Evolutionary conservation across 2,113 vertebrate species (phyloP).

Genomic region (Nicator chloris): DNA sequence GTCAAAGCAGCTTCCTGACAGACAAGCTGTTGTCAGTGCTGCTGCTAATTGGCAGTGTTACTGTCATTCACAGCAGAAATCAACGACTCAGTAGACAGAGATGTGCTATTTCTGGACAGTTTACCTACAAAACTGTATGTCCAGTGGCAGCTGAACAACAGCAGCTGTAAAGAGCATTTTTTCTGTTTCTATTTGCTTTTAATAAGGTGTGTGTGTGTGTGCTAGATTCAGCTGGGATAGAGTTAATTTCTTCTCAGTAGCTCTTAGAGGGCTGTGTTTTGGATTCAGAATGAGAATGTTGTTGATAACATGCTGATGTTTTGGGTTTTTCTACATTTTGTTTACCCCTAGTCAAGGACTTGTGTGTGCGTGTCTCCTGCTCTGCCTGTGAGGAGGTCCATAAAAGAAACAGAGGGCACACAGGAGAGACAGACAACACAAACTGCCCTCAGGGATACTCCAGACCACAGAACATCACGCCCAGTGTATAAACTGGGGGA

Average conservation of each 20-base stretch:
- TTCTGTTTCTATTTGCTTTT: not conserved
- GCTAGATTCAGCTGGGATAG: not conserved
- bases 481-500: not conserved
- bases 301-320: not conserved
- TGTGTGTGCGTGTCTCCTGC: not conserved
- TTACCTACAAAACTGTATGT: not conserved
- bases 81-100: not conserved
- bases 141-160: not conserved
- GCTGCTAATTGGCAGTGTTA: not conserved
- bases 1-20: not conserved
- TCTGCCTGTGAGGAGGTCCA: not conserved
- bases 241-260: not conserved
- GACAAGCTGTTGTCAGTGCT: not conserved
- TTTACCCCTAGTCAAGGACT: not conserved
- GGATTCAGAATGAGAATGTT: not conserved
- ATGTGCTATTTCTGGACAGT: not conserved
- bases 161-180: not conserved
- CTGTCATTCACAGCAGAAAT: not conserved
- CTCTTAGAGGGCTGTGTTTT: not conserved
- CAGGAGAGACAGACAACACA: not conserved
- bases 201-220: not conserved
- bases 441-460: not conserved
- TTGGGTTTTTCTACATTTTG: not conserved
- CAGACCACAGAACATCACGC: not conserved
- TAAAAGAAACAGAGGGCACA: not conserved